phyloP scores from a whole-genome alignment of 2,113 vertebrate species.

The Ictalurus furcatus region DNA sequence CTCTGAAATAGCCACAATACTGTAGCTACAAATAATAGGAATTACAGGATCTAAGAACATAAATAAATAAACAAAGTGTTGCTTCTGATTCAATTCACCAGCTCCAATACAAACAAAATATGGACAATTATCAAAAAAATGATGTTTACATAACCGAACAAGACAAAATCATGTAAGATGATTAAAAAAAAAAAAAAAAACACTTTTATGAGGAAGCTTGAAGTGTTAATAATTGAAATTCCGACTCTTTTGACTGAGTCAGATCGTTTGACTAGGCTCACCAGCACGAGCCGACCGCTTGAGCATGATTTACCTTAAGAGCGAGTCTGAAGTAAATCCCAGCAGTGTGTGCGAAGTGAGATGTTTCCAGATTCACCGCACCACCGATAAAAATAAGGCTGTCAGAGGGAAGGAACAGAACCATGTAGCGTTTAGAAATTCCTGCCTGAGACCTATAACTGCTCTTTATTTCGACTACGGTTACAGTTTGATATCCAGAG shows the following conservation, averaged over 20 bases:
- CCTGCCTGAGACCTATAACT: background rate
- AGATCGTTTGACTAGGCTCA: background rate
- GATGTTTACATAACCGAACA: background rate
- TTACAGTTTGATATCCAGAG: background rate
- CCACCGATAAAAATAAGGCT: conserved; percentile 78
- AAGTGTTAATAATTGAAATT: background rate
- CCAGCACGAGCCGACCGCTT: background rate
- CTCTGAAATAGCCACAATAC: background rate
- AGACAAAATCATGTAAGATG: background rate
- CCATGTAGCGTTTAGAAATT: background rate
- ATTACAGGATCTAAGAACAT: background rate
- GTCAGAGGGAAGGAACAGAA: background rate
- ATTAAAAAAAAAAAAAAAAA: background rate
- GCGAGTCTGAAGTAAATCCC: conserved; percentile 74
- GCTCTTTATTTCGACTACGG: background rate
- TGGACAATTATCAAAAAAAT: background rate
- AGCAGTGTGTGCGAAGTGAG: conserved; percentile 73
- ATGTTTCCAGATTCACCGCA: conserved; percentile 65
- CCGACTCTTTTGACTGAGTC: background rate
- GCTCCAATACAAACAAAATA: background rate
- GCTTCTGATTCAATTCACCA: background rate
- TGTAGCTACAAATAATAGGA: background rate
- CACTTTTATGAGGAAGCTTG: background rate
- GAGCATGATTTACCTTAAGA: conserved; percentile 59
- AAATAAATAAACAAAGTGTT: background rate